These are phyloP conservation scores for Spisula solida DNA, from an alignment of 2,888 invertebrate genomes.

Conservation along the genomic window DNA sequence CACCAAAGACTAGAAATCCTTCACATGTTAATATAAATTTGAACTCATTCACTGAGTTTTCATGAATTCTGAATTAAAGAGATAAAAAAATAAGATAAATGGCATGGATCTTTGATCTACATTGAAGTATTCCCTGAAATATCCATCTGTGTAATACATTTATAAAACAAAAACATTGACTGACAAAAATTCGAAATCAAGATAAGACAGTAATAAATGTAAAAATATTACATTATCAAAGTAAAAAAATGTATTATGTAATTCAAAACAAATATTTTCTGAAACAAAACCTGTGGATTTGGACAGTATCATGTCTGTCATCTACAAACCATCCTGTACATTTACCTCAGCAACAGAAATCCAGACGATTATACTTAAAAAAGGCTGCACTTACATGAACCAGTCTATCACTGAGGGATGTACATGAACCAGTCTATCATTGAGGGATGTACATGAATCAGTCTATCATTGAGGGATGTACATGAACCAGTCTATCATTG, in stretches of 20 bases:
- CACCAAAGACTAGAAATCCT: background rate
- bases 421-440: no score
- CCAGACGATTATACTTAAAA: no score
- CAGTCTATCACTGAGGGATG: no score
- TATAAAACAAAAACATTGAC: constrained; percentile 4
- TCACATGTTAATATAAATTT: background rate
- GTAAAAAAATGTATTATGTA: background rate
- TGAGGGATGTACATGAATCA: no score
- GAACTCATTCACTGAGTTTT: background rate
- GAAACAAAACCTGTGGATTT: background rate
- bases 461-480: no score
- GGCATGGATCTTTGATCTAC: background rate
- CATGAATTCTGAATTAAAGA: background rate
- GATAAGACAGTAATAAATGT: background rate
- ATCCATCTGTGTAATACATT: constrained; percentile 13
- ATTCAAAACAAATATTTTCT: background rate
- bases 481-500: no score
- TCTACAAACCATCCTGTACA: no score
- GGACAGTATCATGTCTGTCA: no score
- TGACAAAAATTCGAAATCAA: background rate
- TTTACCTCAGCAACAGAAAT: no score
- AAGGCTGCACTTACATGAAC: no score
- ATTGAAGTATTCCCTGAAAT: background rate
- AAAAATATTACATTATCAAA: background rate
- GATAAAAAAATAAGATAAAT: background rate